Percentiles rank a stretch among this genome's conserved stretches.
Conservation (phyloP, 2,888 invertebrate species). For the Diarsia brunnea region DNA sequence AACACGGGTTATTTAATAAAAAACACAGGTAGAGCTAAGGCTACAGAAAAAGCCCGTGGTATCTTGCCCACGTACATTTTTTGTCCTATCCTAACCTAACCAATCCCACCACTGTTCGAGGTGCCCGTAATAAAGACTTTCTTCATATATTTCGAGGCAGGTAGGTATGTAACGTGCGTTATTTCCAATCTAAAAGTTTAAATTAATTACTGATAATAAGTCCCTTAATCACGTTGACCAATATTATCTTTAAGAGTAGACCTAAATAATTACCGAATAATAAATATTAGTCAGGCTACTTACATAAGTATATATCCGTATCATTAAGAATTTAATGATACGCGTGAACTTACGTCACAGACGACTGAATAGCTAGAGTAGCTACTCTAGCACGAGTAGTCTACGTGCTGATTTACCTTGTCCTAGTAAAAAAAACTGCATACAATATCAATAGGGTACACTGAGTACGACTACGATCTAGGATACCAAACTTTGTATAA, state of each 20-base stretch:
- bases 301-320: conserved; percentile 7
- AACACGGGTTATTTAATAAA: not conserved
- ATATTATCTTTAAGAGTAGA: conserved; percentile 15
- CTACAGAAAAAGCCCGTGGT: not conserved
- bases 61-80: not conserved
- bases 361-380: not conserved
- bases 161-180: not conserved
- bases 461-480: not conserved
- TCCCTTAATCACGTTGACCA: not conserved
- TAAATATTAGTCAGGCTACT: conserved; percentile 16
- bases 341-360: not conserved
- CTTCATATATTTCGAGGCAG: not conserved
- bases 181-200: not conserved
- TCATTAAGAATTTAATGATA: conserved; percentile 19
- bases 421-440: not conserved
- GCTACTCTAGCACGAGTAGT: too few species aligned
- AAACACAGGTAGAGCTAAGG: not conserved
- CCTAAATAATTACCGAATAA: not conserved
- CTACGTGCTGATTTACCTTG: not conserved
- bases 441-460: not conserved
- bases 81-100: not conserved
- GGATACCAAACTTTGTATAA: not conserved
- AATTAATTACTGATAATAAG: conserved; percentile 2
- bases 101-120: not conserved
- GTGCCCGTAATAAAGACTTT: not conserved